Percentiles rank a stretch among this genome's conserved stretches.
phyloP scores from a whole-genome alignment of 2,113 vertebrate species.

The Cyphomyrus discorhynchus region DNA sequence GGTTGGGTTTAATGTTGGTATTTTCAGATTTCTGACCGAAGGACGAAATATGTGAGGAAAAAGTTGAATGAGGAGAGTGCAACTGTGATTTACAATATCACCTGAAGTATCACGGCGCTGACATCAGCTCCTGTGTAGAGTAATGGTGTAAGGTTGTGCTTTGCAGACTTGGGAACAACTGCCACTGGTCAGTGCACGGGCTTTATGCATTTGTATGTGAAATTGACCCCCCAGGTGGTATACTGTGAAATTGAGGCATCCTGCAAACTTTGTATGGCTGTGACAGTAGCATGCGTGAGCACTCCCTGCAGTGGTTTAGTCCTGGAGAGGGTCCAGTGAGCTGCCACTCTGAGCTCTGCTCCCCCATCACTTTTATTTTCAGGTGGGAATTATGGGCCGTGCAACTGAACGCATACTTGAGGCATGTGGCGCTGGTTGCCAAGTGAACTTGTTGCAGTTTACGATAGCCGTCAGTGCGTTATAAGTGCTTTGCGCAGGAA shows the following conservation, averaged over 20 bases:
- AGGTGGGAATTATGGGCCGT: background rate
- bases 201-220: background rate
- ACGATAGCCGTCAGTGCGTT: background rate
- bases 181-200: background rate
- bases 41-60: background rate
- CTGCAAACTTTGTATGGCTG: background rate
- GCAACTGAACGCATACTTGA: background rate
- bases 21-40: background rate
- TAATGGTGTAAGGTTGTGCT: background rate
- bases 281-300: conserved; percentile 1
- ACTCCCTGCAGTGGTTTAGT: conserved; percentile 11
- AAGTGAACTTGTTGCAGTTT: background rate
- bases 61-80: background rate
- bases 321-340: background rate
- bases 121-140: background rate
- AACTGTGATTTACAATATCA: background rate
- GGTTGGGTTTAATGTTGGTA: background rate
- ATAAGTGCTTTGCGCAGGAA: background rate
- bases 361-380: background rate
- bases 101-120: background rate
- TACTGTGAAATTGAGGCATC: conserved; percentile 16
- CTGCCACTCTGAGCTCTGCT: background rate
- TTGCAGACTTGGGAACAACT: background rate
- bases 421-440: background rate
- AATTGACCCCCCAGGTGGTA: conserved; percentile 13